Base-by-base conservation (phyloP, 2,888 invertebrate genomes). In the Drosophila anomalata region DNA sequence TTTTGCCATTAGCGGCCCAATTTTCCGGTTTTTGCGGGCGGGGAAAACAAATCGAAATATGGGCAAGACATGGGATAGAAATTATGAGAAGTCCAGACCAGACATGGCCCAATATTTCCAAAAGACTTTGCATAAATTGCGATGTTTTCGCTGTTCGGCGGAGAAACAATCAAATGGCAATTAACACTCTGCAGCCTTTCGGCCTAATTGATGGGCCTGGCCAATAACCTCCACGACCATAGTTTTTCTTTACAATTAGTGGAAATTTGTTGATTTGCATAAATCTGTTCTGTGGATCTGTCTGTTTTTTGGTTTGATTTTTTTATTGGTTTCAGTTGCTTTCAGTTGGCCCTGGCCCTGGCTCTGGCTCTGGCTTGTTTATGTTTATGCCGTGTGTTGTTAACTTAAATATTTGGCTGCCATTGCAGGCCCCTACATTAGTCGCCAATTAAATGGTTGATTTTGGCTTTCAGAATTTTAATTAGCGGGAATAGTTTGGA, bases 261-360 rank as follows among this genome's bases (percentile, higher is more conserved):
- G 68, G 55, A 74, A 59, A 69, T 71, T 63, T 76, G 76, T 76
- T 68, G 73, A 76, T 84, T 85, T 76, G 76, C 82, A 70, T 82
- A 78, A 71, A 72, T 85, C 39, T 42, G 55, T 65, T 67, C 59
- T 56, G 56, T 51, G 29, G 69, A 44, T 56, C 26, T 63, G 62
- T 46, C 50, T 67, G 65, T 67, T 65, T 42, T 73, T 76, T 71
- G 55, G 50, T 39, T 62, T 70, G 81, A 82, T 86, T 86, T 82
- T 82, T 82, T 82, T 86, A 82, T 82, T 82, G 86, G 75, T 72
- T 79, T 78, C 79, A 74, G 68, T 79, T 82, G 80, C n/a, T n/a
- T n/a, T n/a, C n/a, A n/a, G n/a, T n/a, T n/a, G 82, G 65, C 85
- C 76, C 39, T 14, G 17, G 17, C 17, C 1, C 17, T 17, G 17